Evolutionary conservation across 2,888 invertebrate species (phyloP).

Genomic region (Blomia tropicalis): DNA sequence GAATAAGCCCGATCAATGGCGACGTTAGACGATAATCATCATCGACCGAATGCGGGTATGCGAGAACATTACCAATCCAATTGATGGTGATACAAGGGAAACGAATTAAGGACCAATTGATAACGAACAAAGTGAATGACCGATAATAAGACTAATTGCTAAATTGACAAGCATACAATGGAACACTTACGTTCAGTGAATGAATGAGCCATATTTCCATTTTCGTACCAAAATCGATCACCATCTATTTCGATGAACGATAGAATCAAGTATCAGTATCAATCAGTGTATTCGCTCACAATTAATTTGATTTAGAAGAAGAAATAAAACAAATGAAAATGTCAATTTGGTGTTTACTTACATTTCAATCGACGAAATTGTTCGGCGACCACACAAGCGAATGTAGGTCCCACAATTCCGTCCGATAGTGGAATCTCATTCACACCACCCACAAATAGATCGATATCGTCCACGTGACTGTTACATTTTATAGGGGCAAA

Average conservation of each 20-base stretch:
- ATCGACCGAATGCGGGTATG: too few relatives aligned
- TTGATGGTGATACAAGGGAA: too few relatives aligned
- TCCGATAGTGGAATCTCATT: constrained; percentile 29
- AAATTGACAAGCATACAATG: too few relatives aligned
- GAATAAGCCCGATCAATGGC: too few relatives aligned
- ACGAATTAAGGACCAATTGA: too few relatives aligned
- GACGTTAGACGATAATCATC: too few relatives aligned
- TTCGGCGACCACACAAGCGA: constrained; percentile 30
- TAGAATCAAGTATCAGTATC: too few relatives aligned
- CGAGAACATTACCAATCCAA: background rate
- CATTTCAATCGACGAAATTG: constrained; percentile 15
- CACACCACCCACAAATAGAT: constrained; percentile 30
- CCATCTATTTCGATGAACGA: constrained; percentile 21
- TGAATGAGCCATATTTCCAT: constrained; percentile 28
- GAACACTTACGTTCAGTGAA: constrained; percentile 28
- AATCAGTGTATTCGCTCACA: too few relatives aligned
- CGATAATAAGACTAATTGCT: too few relatives aligned
- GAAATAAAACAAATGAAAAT: background rate
- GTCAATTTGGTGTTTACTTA: background rate
- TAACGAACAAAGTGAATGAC: too few relatives aligned
- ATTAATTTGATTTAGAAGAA: background rate
- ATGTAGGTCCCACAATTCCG: constrained; percentile 29
- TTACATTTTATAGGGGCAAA: too few relatives aligned
- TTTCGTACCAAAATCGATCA: constrained; percentile 31
- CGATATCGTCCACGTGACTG: constrained; percentile 30